Evolutionary conservation across 1,140 invertebrate genomes (phyloP).

Genomic region (Macrocentrus cingulum): DNA sequence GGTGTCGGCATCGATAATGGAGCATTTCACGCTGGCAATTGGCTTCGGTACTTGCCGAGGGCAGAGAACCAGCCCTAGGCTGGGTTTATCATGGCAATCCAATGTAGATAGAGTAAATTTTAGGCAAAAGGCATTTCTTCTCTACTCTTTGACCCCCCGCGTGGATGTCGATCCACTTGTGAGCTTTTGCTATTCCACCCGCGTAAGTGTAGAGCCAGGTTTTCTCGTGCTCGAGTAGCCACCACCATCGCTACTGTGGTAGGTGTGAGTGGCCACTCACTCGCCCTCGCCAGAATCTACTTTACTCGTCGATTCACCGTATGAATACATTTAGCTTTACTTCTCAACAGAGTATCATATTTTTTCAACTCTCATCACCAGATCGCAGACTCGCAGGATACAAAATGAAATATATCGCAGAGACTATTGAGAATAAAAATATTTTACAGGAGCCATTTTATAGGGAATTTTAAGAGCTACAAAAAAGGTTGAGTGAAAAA

Average conservation of each 20-base stretch:
- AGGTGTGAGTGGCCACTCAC: slow-evolving; percentile 10
- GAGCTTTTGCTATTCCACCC: slow-evolving; percentile 10
- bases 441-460: too few relatives aligned
- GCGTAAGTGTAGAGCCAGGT: slow-evolving; percentile 22
- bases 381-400: too few relatives aligned
- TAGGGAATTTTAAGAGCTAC: too few relatives aligned
- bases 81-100: not conserved
- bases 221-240: slow-evolving; percentile 24
- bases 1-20: slow-evolving; percentile 29
- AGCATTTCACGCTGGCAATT: slow-evolving; percentile 23
- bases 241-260: too few relatives aligned
- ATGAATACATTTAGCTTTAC: not conserved
- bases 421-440: too few relatives aligned
- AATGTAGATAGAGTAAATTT: slow-evolving; percentile 25
- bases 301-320: slow-evolving; percentile 7
- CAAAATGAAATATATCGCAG: too few relatives aligned
- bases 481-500: too few relatives aligned
- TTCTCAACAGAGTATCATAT: too few relatives aligned
- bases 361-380: too few relatives aligned
- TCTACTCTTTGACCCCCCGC: slow-evolving; percentile 1
- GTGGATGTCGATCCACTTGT: slow-evolving; percentile 1
- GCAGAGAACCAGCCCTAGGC: too few relatives aligned
- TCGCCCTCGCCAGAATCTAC: slow-evolving; percentile 1
- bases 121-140: slow-evolving; percentile 20
- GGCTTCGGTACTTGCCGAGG: slow-evolving; percentile 5